phyloP scores from a whole-genome alignment of 1,140 invertebrate genomes.

The Scaptodrosophila lebanonensis region DNA sequence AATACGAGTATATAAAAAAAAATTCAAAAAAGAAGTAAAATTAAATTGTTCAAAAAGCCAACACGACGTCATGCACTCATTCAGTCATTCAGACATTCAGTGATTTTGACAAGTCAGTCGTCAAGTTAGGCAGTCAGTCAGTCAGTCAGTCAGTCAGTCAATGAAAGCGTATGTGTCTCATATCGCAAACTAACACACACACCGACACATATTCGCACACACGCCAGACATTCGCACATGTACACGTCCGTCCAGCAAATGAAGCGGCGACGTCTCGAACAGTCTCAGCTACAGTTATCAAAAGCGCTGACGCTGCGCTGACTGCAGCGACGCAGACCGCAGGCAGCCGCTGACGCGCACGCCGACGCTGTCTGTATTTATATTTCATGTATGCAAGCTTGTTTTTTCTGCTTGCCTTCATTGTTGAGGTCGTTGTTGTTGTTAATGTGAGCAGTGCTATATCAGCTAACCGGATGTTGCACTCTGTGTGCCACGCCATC shows the following conservation, averaged over 20 bases:
- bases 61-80: slow-evolving; percentile 49
- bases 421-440: slow-evolving; percentile 3
- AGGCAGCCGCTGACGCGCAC: too few relatives aligned
- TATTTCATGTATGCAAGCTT: slow-evolving; percentile 45
- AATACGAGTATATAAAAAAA: neutral
- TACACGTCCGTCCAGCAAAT: slow-evolving; percentile 28
- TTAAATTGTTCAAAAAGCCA: slow-evolving; percentile 29
- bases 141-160: slow-evolving; percentile 1
- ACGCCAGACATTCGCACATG: too few relatives aligned
- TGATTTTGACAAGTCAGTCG: too few relatives aligned
- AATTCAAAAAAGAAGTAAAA: slow-evolving; percentile 1
- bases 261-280: slow-evolving; percentile 35
- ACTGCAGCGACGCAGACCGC: slow-evolving; percentile 2
- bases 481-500: too few relatives aligned
- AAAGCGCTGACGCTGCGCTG: neutral
- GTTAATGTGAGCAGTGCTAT: too few relatives aligned
- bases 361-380: slow-evolving; percentile 32
- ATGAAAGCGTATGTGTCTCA: too few relatives aligned
- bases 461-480: slow-evolving; percentile 41
- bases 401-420: slow-evolving; percentile 4
- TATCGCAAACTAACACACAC: too few relatives aligned
- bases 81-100: too few relatives aligned
- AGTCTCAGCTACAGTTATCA: slow-evolving; percentile 54
- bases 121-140: neutral
- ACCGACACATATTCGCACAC: too few relatives aligned